A percentile compares a stretch with the other conserved stretches of the same genome.
These are phyloP conservation scores for Copidosoma floridanum DNA, from an alignment of 1,140 invertebrate species.

Conservation along the genomic window DNA sequence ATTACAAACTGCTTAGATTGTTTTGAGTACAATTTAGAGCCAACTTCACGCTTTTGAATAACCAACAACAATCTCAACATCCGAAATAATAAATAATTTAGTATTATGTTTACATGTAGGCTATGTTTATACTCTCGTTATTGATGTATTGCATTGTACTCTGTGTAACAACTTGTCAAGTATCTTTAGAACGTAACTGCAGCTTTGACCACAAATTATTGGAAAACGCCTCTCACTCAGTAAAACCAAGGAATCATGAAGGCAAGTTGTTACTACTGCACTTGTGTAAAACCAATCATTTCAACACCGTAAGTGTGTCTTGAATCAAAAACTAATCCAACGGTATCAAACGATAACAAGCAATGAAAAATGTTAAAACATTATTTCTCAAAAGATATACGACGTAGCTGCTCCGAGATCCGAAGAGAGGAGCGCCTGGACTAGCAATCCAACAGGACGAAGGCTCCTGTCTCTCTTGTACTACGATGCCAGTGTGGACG, in stretches of 20 bases:
- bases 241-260: too few species aligned
- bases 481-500: background rate
- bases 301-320: background rate
- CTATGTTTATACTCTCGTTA: slow-evolving; percentile 37
- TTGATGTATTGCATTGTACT: slow-evolving; percentile 22
- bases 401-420: background rate
- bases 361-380: background rate
- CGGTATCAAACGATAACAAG: background rate
- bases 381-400: background rate
- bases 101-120: slow-evolving; percentile 11
- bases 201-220: too few species aligned
- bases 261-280: too few species aligned
- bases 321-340: background rate
- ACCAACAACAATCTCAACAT: background rate
- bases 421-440: background rate
- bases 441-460: background rate
- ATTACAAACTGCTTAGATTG: too few species aligned
- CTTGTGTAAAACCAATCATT: background rate
- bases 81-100: background rate
- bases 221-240: too few species aligned
- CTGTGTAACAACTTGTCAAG: too few species aligned
- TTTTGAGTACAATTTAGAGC: too few species aligned
- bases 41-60: slow-evolving; percentile 2
- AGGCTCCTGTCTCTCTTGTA: background rate
- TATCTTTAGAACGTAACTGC: too few species aligned